These are phyloP conservation scores for Gila robusta DNA, from an alignment of 2,797 vertebrate species.

Conservation along the genomic window DNA sequence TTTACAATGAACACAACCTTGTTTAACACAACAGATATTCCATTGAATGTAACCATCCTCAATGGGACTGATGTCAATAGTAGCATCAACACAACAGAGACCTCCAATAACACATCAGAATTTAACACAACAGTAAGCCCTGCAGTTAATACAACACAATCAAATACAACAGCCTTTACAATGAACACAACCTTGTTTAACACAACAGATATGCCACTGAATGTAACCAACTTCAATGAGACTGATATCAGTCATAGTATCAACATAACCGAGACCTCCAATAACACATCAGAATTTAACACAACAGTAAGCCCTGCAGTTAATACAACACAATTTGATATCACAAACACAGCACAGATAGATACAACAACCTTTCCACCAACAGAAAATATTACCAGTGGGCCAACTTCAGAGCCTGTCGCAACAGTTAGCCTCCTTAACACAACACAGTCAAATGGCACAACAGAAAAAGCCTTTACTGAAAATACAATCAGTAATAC, in stretches of 20 bases:
- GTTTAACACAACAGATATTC: too few relatives aligned
- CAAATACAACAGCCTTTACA: too few relatives aligned
- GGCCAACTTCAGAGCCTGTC: background rate
- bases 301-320: constrained; percentile 7
- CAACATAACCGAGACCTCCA: too few relatives aligned
- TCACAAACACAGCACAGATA: constrained; percentile 19
- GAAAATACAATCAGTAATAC: constrained; percentile 15
- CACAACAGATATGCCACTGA: too few relatives aligned
- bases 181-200: too few relatives aligned
- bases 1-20: too few relatives aligned
- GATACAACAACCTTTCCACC: constrained; percentile 1
- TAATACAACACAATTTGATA: constrained; percentile 11
- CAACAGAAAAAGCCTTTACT: background rate
- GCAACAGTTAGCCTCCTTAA: background rate
- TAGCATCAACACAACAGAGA: constrained; percentile 9
- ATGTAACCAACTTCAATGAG: background rate
- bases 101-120: background rate
- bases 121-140: background rate
- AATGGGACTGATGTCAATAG: background rate
- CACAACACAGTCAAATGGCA: constrained; percentile 38
- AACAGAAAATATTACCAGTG: constrained; percentile 30
- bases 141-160: background rate
- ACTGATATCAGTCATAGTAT: background rate
- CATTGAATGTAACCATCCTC: background rate
- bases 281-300: too few relatives aligned